These are phyloP conservation scores for Cladopsammia gracilis DNA, from an alignment of 64 coral and sea anemone genomes.

Conservation along the genomic window DNA sequence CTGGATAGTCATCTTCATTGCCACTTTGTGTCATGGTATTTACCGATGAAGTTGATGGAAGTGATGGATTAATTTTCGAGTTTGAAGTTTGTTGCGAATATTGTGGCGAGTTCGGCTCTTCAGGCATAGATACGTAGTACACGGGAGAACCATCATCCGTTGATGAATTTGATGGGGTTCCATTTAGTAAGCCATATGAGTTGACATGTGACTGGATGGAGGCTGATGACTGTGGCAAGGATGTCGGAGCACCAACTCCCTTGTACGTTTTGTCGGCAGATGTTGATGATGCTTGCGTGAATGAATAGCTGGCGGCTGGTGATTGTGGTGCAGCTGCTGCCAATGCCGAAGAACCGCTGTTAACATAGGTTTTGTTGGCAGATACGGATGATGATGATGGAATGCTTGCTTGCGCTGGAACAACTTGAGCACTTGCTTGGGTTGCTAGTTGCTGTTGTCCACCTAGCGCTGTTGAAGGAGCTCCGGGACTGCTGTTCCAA, in stretches of 20 bases:
- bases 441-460: conserved; percentile 60
- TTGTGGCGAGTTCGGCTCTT: not conserved
- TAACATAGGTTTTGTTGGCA: not conserved
- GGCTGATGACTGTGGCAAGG: not conserved
- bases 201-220: not conserved
- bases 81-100: not conserved
- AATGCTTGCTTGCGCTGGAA: not conserved
- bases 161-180: not conserved
- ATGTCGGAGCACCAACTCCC: not conserved
- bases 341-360: not conserved
- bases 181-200: not conserved
- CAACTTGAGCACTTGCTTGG: not conserved
- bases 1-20: not conserved
- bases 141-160: not conserved
- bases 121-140: conserved; percentile 6
- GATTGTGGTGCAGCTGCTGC: not conserved
- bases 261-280: not conserved
- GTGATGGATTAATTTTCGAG: not conserved
- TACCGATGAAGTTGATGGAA: not conserved
- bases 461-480: not conserved
- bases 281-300: not conserved
- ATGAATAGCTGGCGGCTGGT: not conserved
- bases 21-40: not conserved
- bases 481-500: not conserved
- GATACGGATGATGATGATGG: not conserved